Conservation (phyloP, 1,140 invertebrate genomes). For the Drosophila pectinifera region DNA sequence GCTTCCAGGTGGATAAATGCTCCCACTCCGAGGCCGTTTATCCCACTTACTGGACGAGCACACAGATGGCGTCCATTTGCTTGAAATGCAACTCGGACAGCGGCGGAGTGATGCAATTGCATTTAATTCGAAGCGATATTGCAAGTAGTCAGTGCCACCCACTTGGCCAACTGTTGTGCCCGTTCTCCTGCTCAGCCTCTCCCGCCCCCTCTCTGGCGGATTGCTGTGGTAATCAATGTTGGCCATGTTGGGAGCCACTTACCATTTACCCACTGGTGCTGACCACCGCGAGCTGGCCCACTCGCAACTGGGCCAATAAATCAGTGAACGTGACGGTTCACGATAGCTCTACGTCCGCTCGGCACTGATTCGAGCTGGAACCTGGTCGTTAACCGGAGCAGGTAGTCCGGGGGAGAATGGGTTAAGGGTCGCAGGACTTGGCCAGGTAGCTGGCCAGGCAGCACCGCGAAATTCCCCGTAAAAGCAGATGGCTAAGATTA, state of each 20-base stretch:
- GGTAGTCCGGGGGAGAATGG: conserved; percentile 13
- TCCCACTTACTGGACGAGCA: conserved; percentile 12
- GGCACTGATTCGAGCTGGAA: conserved; percentile 6
- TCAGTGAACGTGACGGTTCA: conserved; percentile 67
- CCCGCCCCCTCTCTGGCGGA: neutral
- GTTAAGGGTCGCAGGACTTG: conserved; percentile 27
- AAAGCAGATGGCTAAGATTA: conserved; percentile 16
- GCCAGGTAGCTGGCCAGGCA: neutral
- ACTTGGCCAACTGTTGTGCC: conserved; percentile 61
- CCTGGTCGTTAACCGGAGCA: conserved; percentile 9
- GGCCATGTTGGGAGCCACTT: conserved; percentile 43
- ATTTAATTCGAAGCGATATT: conserved; percentile 55
- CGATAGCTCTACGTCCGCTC: conserved; percentile 9
- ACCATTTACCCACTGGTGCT: conserved; percentile 28
- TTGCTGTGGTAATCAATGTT: conserved; percentile 46
- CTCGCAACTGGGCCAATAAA: conserved; percentile 77
- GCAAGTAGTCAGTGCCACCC: conserved; percentile 30
- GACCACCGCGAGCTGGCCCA: conserved; percentile 53
- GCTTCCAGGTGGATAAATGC: conserved; percentile 14
- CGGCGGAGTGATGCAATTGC: conserved; percentile 52
- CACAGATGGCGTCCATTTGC: conserved; percentile 35
- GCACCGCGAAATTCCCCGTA: conserved; percentile 4
- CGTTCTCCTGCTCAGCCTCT: conserved; percentile 7
- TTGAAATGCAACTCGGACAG: conserved; percentile 39
- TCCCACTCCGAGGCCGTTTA: conserved; percentile 30